Percentiles rank a stretch among this genome's conserved stretches.
These are phyloP conservation scores for Gallinago nigripennis DNA, from an alignment of 2,797 vertebrate species.

Conservation along the genomic window DNA sequence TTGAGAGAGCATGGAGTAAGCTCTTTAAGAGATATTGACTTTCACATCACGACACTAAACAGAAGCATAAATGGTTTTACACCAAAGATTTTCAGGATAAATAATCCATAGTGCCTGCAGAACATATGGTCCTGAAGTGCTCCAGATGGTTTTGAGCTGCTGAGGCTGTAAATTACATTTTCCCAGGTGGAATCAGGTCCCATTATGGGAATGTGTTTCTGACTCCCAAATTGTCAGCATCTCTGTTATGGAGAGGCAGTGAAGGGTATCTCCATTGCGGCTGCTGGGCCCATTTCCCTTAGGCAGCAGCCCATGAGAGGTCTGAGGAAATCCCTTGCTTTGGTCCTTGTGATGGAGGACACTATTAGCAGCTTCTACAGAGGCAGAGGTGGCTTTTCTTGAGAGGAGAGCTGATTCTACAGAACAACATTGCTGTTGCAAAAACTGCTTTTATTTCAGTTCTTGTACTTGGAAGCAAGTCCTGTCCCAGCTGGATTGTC, in stretches of 20 bases:
- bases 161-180: background rate
- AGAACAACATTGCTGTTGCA: background rate
- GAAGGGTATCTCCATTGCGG: background rate
- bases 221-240: background rate
- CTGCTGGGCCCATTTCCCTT: background rate
- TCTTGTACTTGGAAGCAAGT: background rate
- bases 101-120: background rate
- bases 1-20: background rate
- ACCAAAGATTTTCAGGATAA: background rate
- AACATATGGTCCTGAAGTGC: background rate
- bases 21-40: background rate
- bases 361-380: background rate
- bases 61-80: background rate
- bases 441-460: background rate
- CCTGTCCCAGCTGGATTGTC: background rate
- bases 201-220: background rate
- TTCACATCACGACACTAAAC: background rate
- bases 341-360: background rate
- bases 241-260: background rate
- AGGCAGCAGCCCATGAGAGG: background rate
- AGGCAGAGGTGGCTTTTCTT: background rate
- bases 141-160: background rate
- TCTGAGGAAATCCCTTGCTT: background rate
- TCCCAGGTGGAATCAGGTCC: background rate
- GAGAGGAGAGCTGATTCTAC: background rate